Evolutionary conservation across 2,113 vertebrate genomes (phyloP).

Genomic region (Addax nasomaculatus): DNA sequence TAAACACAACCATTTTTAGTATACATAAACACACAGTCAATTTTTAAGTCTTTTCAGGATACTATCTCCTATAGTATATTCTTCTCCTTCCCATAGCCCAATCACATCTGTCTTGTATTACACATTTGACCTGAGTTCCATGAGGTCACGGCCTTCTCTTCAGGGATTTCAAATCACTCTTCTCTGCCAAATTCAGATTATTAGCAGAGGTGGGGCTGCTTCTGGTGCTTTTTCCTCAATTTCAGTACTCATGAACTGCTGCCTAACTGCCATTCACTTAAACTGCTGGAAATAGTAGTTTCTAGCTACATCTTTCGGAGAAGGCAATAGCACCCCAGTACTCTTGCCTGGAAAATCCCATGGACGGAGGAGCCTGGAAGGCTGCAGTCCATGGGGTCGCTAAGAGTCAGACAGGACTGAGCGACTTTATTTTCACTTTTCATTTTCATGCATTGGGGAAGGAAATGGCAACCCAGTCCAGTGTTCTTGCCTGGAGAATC

Average conservation of each 20-base stretch:
- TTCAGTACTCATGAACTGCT: neutral
- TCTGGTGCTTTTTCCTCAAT: conserved; percentile 15
- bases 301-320: neutral
- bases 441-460: no score
- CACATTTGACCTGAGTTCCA: neutral
- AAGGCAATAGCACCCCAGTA: no score
- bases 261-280: neutral
- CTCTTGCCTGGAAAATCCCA: no score
- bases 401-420: no score
- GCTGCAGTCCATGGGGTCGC: no score
- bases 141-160: neutral
- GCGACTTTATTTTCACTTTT: no score
- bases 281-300: conserved; percentile 23
- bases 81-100: neutral
- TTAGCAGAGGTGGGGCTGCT: neutral
- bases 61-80: neutral
- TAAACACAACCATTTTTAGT: neutral
- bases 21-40: neutral
- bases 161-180: neutral
- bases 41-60: neutral
- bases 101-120: neutral
- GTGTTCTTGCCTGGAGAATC: no score
- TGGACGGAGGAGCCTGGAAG: no score
- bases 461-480: no score
- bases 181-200: neutral